These are phyloP conservation scores for Drosophila paucipuncta DNA, from an alignment of 2,888 invertebrate genomes.

Conservation along the genomic window DNA sequence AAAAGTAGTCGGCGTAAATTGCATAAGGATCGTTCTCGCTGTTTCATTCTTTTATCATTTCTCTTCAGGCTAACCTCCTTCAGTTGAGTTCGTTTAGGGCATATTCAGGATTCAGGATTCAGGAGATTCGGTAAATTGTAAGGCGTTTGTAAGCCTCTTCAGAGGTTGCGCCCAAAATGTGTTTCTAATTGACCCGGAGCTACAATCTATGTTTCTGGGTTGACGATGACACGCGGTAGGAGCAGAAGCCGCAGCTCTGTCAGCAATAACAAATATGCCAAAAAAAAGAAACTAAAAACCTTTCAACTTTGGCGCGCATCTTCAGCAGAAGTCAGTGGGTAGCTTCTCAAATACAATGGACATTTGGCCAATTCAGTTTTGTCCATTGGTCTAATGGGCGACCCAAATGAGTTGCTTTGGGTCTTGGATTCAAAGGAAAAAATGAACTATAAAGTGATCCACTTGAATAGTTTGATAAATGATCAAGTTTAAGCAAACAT, in stretches of 20 bases:
- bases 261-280: slow-evolving; percentile 37
- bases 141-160: slow-evolving; percentile 79
- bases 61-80: slow-evolving; percentile 1
- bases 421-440: slow-evolving; percentile 5
- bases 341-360: slow-evolving; percentile 41
- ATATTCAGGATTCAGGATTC: background rate
- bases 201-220: background rate
- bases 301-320: slow-evolving; percentile 63
- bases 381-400: slow-evolving; percentile 37
- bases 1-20: slow-evolving; percentile 76
- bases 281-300: slow-evolving; percentile 33
- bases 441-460: slow-evolving; percentile 31
- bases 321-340: slow-evolving; percentile 69
- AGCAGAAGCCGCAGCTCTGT: slow-evolving; percentile 71
- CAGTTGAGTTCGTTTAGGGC: slow-evolving; percentile 6
- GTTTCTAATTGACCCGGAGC: slow-evolving; percentile 64
- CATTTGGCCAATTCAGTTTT: slow-evolving; percentile 32
- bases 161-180: slow-evolving; percentile 77
- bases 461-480: slow-evolving; percentile 27
- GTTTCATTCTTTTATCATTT: slow-evolving; percentile 37
- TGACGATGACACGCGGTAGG: slow-evolving; percentile 68
- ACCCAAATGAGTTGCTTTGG: slow-evolving; percentile 6
- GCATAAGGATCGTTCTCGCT: slow-evolving; percentile 63
- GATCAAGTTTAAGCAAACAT: slow-evolving; percentile 11
- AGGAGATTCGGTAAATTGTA: slow-evolving; percentile 29